Conservation (phyloP, 2,113 vertebrate species). For the Parotia lawesii region DNA sequence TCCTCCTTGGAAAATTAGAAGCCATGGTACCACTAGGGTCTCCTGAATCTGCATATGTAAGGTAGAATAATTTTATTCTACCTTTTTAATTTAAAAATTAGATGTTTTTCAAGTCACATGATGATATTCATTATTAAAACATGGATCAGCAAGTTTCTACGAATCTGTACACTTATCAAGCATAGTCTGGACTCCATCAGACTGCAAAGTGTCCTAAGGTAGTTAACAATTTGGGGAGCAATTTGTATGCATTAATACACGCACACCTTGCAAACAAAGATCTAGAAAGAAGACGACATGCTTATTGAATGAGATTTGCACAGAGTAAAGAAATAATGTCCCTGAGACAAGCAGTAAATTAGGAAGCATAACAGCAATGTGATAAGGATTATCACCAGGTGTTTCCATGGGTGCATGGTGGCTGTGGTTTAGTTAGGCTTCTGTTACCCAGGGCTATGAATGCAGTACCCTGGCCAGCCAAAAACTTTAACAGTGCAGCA, state of each 20-base stretch:
- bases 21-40: not conserved
- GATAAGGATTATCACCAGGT: not conserved
- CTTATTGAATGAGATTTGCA: not conserved
- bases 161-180: not conserved
- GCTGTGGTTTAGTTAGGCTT: not conserved
- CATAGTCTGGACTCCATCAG: not conserved
- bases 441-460: not conserved
- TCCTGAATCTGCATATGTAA: not conserved
- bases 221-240: not conserved
- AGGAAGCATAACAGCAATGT: not conserved
- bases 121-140: not conserved
- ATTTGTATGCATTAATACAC: not conserved
- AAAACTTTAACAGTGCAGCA: not conserved
- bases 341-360: not conserved
- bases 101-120: not conserved
- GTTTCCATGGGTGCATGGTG: not conserved
- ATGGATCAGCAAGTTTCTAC: not conserved
- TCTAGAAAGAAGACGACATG: not conserved
- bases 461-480: not conserved
- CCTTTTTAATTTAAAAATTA: not conserved
- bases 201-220: not conserved
- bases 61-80: not conserved
- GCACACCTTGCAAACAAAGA: not conserved
- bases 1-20: slow-evolving; percentile 3
- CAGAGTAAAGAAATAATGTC: not conserved